Conservation (phyloP, 64 coral and sea anemone species). For the Montipora capricornis region DNA sequence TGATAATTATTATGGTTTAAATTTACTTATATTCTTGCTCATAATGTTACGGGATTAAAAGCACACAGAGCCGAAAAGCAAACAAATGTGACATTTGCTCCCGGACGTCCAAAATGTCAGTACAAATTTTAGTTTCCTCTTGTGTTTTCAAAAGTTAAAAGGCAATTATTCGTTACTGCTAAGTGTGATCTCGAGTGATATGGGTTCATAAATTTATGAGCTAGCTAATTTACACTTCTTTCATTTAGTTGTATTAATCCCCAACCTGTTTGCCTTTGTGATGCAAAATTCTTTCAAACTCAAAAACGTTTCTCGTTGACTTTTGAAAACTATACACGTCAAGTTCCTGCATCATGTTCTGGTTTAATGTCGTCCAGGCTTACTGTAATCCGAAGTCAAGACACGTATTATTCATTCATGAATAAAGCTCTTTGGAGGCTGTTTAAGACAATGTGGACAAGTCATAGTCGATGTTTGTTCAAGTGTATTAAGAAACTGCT, state of each 20-base stretch:
- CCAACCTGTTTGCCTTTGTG: background rate
- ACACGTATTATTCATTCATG: background rate
- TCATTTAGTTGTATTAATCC: background rate
- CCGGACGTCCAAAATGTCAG: background rate
- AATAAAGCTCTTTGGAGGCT: background rate
- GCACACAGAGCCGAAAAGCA: conserved; percentile 3
- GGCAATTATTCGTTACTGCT: background rate
- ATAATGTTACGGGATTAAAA: conserved; percentile 13
- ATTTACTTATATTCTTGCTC: conserved; percentile 3
- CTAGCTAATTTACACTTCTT: background rate
- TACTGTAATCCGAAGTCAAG: background rate
- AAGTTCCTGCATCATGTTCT: background rate
- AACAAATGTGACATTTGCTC: background rate
- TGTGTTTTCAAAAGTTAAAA: background rate
- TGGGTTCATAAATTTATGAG: background rate
- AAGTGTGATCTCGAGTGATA: background rate
- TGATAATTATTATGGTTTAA: background rate
- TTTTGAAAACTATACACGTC: background rate
- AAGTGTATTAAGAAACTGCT: background rate
- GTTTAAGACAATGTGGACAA: background rate
- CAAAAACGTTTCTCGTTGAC: background rate
- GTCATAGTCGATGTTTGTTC: background rate
- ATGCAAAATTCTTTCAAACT: conserved; percentile 26
- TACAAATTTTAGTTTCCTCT: too few relatives aligned
- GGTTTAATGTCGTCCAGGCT: background rate